These are phyloP conservation scores for Cochlearius cochlearius DNA, from an alignment of 2,113 vertebrate species.

Conservation along the genomic window DNA sequence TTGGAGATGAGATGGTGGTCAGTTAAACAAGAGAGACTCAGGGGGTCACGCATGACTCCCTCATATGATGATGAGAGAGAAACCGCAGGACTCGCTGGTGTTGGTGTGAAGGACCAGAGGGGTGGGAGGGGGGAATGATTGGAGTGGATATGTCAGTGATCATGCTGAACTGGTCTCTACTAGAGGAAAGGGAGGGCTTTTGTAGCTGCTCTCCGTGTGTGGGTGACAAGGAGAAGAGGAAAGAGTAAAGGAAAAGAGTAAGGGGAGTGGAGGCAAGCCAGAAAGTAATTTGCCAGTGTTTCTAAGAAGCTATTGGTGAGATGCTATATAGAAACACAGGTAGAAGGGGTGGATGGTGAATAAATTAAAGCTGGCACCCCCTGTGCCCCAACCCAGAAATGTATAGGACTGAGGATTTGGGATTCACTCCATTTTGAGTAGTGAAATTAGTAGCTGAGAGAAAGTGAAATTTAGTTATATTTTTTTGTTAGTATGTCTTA, in stretches of 20 bases:
- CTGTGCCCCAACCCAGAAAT: neutral
- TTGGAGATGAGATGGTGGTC: neutral
- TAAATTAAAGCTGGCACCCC: neutral
- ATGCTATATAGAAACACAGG: neutral
- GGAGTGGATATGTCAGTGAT: too few relatives aligned
- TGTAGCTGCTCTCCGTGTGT: neutral
- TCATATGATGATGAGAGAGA: neutral
- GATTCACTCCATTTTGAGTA: neutral
- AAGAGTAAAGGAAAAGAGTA: neutral
- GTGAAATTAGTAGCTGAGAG: neutral
- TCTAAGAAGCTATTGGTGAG: neutral
- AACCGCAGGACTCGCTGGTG: neutral
- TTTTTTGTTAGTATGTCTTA: neutral
- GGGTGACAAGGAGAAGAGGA: neutral
- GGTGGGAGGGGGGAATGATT: neutral
- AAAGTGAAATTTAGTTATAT: neutral
- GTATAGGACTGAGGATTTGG: neutral
- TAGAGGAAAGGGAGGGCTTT: neutral
- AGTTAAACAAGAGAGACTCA: neutral
- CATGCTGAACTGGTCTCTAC: neutral
- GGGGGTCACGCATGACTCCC: rapidly evolving
- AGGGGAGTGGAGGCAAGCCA: neutral
- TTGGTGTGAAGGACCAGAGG: neutral
- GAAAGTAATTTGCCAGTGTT: neutral
- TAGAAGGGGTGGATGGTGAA: neutral